phyloP scores from a whole-genome alignment of 2,797 vertebrate genomes.

The Arctocebus calabarensis region DNA sequence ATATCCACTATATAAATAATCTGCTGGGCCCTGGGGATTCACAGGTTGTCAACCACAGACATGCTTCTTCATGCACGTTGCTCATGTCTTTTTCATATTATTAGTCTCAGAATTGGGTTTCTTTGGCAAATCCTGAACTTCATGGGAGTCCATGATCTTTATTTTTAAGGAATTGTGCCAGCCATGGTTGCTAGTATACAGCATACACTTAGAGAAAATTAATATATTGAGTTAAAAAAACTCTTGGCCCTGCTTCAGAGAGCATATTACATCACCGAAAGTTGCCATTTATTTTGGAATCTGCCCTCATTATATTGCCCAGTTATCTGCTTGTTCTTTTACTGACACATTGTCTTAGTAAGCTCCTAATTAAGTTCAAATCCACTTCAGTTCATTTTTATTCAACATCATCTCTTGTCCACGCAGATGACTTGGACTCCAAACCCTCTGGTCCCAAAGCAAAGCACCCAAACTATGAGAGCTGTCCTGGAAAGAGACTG shows the following conservation, averaged over 20 bases:
- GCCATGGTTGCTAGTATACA: not conserved
- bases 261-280: not conserved
- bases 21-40: not conserved
- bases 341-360: not conserved
- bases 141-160: not conserved
- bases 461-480: fast-evolving
- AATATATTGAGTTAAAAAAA: not conserved
- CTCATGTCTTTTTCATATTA: not conserved
- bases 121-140: not conserved
- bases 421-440: not conserved
- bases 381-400: not conserved
- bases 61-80: not conserved
- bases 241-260: not conserved
- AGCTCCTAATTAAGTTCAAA: not conserved
- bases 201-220: not conserved
- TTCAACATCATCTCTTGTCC: not conserved
- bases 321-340: not conserved
- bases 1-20: not conserved
- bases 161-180: not conserved
- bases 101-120: not conserved
- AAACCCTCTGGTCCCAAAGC: not conserved
- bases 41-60: not conserved
- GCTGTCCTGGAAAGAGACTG: not conserved
- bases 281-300: not conserved
- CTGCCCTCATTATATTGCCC: not conserved